Base-by-base conservation (phyloP, 2,797 vertebrate genomes). In the Pipistrellus nathusii region DNA sequence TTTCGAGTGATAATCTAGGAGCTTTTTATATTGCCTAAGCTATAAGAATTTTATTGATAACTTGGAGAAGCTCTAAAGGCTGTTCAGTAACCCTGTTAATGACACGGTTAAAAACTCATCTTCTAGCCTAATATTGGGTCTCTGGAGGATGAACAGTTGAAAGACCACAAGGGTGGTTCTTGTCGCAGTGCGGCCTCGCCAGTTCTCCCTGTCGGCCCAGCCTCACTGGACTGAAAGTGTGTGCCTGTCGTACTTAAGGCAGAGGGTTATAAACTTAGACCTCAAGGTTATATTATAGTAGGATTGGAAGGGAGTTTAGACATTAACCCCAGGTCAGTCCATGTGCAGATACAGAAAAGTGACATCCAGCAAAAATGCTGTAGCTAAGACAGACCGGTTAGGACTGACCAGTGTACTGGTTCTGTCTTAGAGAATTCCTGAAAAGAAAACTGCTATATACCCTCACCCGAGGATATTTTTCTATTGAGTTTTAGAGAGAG, bases 31-130 rank as follows among this genome's bases (percentile, higher is more conserved):
- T 66, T 11, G 46, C 80, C 44, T 59, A 25, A 7, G 30, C 23
- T 68, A 8, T 51, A 32, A 82, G 32, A 68, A 53, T 88, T 88
- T 59, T 80, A 17, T 32, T n/a, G 46, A 55, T 71, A 73, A 44
- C 72, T 78, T 66, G 55, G 48, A 64, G 35, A 66, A 46, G 20
- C 44, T 41, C 55, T 84, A 75, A 66, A 89, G 71, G n/a, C 48
- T 72, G 13, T 85, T 59, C 53, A 68, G 30, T 77, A 93, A 93
- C 27, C 18, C 21, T 30, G 20, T 92, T 87, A 85, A 92, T 32
- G 59, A 38, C 10, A 41, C 80, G 32, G 55, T 35, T 80, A 38
- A 89, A 72, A 73, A 90, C 53, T 32, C 15, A 5, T 55, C 23
- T 80, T 57, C 62, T 44, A 14, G 21, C 25, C 35, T 81, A 35